Evolutionary conservation across 1,140 invertebrate species (phyloP).

Genomic region (Meteorus sp.): DNA sequence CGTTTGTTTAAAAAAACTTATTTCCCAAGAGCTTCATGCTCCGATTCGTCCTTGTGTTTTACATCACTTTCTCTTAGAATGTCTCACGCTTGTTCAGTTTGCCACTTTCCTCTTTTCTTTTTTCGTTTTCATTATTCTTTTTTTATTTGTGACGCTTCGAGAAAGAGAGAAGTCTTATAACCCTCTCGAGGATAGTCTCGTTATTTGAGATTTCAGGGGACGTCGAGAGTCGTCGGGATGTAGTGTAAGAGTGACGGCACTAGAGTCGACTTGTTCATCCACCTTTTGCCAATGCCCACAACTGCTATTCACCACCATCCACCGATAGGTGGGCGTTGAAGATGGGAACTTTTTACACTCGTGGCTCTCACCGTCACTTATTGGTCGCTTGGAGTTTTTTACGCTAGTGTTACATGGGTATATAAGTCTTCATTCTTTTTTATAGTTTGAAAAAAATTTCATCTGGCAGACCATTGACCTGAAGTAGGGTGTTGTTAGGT

Average conservation of each 20-base stretch:
- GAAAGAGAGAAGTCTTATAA: conserved; percentile 34
- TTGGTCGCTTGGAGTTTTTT: too few species aligned
- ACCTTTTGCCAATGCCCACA: background rate
- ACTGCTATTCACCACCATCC: too few species aligned
- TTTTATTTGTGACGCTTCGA: conserved; percentile 3
- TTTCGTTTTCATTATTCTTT: conserved; percentile 8
- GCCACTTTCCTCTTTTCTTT: conserved; percentile 9
- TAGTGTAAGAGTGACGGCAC: background rate
- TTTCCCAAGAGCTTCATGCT: conserved; percentile 53
- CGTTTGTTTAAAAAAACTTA: conserved; percentile 50
- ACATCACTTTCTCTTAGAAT: conserved; percentile 21
- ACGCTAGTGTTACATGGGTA: too few species aligned
- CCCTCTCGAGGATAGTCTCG: conserved; percentile 41
- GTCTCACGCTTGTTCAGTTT: conserved; percentile 7
- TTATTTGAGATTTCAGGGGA: conserved; percentile 27
- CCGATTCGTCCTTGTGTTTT: conserved; percentile 43
- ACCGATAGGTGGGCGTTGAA: too few species aligned
- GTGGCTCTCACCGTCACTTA: too few species aligned
- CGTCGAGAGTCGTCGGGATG: conserved; percentile 15
- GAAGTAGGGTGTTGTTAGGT: too few species aligned
- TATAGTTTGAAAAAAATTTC: too few species aligned
- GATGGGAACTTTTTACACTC: too few species aligned
- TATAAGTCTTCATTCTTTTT: too few species aligned
- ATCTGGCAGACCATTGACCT: too few species aligned
- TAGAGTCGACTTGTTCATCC: conserved; percentile 6